Evolutionary conservation across 2,113 vertebrate genomes (phyloP).

Genomic region (Dinomys branickii): DNA sequence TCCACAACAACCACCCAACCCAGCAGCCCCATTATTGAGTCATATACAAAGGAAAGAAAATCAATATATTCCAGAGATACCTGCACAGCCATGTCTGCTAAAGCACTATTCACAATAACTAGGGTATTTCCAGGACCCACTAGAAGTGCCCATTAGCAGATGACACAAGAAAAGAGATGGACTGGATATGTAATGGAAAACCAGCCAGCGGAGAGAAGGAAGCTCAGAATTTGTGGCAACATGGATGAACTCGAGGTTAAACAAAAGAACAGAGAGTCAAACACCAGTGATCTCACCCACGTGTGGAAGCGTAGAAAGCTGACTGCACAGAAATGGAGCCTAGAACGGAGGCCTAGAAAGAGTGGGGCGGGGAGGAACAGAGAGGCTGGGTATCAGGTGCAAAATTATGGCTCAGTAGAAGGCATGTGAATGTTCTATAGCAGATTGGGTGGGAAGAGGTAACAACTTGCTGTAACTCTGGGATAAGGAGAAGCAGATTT

Average conservation of each 20-base stretch:
- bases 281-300: too few relatives aligned
- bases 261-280: neutral
- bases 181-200: neutral
- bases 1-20: neutral
- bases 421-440: neutral
- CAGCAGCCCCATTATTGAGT: too few relatives aligned
- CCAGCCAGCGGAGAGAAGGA: neutral
- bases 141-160: too few relatives aligned
- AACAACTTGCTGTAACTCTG: neutral
- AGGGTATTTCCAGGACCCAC: neutral
- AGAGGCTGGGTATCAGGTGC: neutral
- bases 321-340: neutral
- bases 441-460: neutral
- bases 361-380: neutral
- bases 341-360: neutral
- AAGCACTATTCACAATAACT: neutral
- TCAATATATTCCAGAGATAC: neutral
- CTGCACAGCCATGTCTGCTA: neutral
- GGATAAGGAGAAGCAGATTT: neutral
- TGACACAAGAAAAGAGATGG: neutral
- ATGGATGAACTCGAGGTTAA: neutral
- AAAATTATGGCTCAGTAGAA: neutral
- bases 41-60: neutral
- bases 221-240: neutral
- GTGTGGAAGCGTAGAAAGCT: neutral